Conservation (phyloP, 2,113 vertebrate genomes). For the Protobothrops mucrosquamatus region DNA sequence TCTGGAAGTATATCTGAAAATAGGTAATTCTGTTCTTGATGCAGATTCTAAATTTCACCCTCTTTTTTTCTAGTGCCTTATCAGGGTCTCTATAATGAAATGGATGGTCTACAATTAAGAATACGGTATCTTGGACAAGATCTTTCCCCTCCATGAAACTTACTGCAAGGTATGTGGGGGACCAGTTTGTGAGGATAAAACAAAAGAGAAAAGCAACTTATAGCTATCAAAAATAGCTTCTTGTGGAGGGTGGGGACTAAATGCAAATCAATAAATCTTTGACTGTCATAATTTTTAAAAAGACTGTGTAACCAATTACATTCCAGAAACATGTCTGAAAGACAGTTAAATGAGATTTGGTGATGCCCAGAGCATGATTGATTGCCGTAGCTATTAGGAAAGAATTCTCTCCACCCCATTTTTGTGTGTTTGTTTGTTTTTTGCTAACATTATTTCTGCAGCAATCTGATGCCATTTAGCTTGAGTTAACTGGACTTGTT, state of each 20-base stretch:
- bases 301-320: neutral
- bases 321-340: neutral
- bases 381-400: neutral
- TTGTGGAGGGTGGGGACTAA: neutral
- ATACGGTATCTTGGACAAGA: neutral
- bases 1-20: neutral
- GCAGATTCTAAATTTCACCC: neutral
- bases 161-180: neutral
- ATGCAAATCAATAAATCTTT: neutral
- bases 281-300: neutral
- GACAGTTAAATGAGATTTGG: neutral
- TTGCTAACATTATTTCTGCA: neutral
- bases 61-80: neutral
- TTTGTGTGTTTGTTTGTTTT: neutral
- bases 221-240: neutral
- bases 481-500: neutral
- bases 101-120: neutral
- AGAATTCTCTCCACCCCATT: neutral
- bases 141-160: neutral
- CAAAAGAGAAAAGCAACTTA: neutral
- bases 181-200: neutral
- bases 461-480: neutral
- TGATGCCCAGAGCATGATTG: neutral
- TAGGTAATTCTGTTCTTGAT: neutral
- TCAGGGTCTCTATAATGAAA: neutral